Evolutionary conservation across 2,888 invertebrate genomes (phyloP).

Genomic region (Coleophora deauratella): DNA sequence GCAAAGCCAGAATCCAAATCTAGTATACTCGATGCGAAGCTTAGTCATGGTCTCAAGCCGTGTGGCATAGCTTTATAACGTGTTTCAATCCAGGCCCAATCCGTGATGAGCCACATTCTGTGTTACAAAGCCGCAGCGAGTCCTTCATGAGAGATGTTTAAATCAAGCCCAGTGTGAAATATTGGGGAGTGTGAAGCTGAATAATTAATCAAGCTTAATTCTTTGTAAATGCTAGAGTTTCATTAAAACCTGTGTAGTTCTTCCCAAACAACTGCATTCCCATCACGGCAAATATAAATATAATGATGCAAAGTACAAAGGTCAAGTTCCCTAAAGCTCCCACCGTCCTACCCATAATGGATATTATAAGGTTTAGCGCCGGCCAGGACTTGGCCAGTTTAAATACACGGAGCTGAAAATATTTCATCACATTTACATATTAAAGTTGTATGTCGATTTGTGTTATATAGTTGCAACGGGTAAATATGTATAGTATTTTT

Average conservation of each 20-base stretch:
- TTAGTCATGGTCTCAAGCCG: conserved; percentile 65
- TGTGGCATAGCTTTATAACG: conserved; percentile 71
- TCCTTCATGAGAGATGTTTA: conserved; percentile 61
- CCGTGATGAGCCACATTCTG: conserved; percentile 42
- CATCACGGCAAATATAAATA: conserved; percentile 98
- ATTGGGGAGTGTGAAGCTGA: conserved; percentile 70
- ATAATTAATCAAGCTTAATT: conserved; percentile 65
- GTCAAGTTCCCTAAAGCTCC: conserved; percentile 96
- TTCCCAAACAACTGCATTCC: conserved; percentile 97
- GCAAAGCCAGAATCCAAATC: conserved; percentile 72
- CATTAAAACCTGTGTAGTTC: conserved; percentile 83
- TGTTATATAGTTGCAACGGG: no score
- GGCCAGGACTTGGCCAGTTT: conserved; percentile 98
- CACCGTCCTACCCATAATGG: conserved; percentile 96
- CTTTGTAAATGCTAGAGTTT: conserved; percentile 67
- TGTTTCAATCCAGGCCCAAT: conserved; percentile 42
- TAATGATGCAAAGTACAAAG: conserved; percentile 95
- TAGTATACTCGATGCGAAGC: conserved; percentile 72
- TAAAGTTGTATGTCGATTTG: conserved; percentile 13
- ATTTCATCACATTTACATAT: conserved; percentile 55
- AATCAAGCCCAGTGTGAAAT: conserved; percentile 69
- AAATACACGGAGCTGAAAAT: conserved; percentile 93
- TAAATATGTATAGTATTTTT: no score
- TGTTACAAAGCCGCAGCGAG: conserved; percentile 69
- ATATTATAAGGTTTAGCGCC: conserved; percentile 94